A percentile compares a stretch with the other conserved stretches of the same genome.
These are phyloP conservation scores for Aradophagus sp. DNA, from an alignment of 1,140 invertebrate species.

Conservation along the genomic window DNA sequence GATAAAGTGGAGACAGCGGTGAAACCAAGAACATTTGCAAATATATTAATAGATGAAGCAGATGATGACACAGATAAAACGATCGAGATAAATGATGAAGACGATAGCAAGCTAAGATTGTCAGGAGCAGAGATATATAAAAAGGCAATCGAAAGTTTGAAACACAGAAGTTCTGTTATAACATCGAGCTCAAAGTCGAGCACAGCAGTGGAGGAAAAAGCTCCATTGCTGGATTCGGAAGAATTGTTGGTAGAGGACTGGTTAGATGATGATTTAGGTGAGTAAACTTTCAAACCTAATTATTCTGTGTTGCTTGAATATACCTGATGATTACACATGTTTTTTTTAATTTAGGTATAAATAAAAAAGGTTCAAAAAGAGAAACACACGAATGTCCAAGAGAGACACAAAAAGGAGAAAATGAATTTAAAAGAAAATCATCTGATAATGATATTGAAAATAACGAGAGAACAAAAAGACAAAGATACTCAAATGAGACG, in stretches of 20 bases:
- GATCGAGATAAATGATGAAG: constrained; percentile 34
- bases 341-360: too few species aligned
- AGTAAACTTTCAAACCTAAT: neutral
- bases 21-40: constrained; percentile 19
- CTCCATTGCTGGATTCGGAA: constrained; percentile 68
- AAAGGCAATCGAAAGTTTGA: constrained; percentile 65
- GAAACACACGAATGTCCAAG: constrained; percentile 7
- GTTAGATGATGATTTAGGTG: constrained; percentile 72
- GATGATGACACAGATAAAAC: constrained; percentile 11
- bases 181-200: neutral
- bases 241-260: constrained; percentile 68
- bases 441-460: constrained; percentile 18
- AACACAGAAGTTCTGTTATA: constrained; percentile 48
- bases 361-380: constrained; percentile 2
- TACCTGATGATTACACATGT: too few species aligned
- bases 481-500: constrained; percentile 13
- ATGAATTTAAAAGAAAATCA: constrained; percentile 48
- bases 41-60: constrained; percentile 24
- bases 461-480: constrained; percentile 35
- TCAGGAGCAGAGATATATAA: constrained; percentile 67
- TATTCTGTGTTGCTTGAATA: neutral
- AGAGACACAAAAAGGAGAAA: neutral
- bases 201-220: constrained; percentile 27
- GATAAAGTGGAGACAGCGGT: neutral
- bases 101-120: constrained; percentile 51